Conservation (phyloP, 2,113 vertebrate species). For the Calyptommatus sinebrachiatus region DNA sequence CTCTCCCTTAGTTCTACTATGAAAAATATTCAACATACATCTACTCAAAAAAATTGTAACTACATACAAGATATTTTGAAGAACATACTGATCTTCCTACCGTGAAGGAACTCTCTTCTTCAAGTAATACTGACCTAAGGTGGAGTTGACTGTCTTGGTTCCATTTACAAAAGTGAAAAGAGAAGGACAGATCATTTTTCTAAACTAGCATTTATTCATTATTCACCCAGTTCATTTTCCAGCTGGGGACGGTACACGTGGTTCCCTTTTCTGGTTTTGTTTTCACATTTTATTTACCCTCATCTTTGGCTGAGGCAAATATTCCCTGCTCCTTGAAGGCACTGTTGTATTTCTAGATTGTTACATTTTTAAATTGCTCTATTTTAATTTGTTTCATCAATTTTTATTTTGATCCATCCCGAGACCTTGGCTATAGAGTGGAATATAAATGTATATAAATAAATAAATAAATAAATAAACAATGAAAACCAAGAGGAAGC, state of each 20-base stretch:
- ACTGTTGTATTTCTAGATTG: too few species aligned
- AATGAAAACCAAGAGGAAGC: not conserved
- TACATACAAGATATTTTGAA: slow-evolving; percentile 20
- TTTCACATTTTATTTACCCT: too few species aligned
- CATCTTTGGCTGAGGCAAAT: too few species aligned
- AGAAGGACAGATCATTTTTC: not conserved
- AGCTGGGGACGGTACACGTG: too few species aligned
- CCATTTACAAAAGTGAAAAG: slow-evolving; percentile 1
- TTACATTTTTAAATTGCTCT: too few species aligned
- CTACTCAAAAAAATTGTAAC: slow-evolving; percentile 15
- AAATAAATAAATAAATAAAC: not conserved
- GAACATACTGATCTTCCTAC: slow-evolving; percentile 26
- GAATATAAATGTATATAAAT: too few species aligned
- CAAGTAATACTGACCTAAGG: not conserved
- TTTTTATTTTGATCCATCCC: too few species aligned
- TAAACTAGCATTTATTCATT: not conserved
- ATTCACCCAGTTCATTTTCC: not conserved
- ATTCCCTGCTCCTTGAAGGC: too few species aligned
- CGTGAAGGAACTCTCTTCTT: slow-evolving; percentile 4
- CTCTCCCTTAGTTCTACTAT: slow-evolving; percentile 5
- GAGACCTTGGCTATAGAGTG: too few species aligned
- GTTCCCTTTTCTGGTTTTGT: not conserved
- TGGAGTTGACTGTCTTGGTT: not conserved
- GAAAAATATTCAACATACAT: slow-evolving; percentile 20
- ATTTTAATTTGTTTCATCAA: too few species aligned